These are phyloP conservation scores for Chrysoperla carnea DNA, from an alignment of 1,140 invertebrate genomes.

Conservation along the genomic window DNA sequence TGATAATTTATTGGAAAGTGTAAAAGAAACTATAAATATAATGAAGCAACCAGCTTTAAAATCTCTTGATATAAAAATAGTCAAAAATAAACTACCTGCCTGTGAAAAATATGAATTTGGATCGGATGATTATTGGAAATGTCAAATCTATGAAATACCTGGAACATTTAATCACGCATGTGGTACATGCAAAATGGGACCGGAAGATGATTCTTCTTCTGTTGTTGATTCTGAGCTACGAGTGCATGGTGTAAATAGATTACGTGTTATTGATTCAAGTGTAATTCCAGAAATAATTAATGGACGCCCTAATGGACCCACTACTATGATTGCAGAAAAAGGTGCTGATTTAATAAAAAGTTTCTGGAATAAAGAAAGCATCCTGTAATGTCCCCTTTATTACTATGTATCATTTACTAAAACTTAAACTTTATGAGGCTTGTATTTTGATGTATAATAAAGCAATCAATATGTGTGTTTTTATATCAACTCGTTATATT, in stretches of 20 bases:
- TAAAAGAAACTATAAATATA: slow-evolving; percentile 10
- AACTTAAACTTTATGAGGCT: too few relatives aligned
- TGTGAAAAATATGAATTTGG: slow-evolving; percentile 25
- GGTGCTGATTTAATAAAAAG: slow-evolving; percentile 42
- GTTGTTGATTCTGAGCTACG: slow-evolving; percentile 21
- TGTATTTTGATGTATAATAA: too few relatives aligned
- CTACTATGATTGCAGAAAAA: slow-evolving; percentile 53
- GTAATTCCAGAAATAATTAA: slow-evolving; percentile 31
- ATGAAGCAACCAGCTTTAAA: slow-evolving; percentile 3
- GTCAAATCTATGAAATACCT: slow-evolving; percentile 43
- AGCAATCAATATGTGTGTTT: too few relatives aligned
- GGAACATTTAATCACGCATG: slow-evolving; percentile 24
- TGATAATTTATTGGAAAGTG: slow-evolving; percentile 18
- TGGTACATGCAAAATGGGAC: slow-evolving; percentile 43
- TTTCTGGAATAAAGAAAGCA: slow-evolving; percentile 6
- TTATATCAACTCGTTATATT: too few relatives aligned
- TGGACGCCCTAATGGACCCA: slow-evolving; percentile 44
- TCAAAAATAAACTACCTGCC: slow-evolving; percentile 28
- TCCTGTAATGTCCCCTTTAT: too few relatives aligned
- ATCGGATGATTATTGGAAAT: slow-evolving; percentile 29
- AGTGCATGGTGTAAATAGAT: slow-evolving; percentile 18
- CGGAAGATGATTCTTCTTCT: slow-evolving; percentile 15
- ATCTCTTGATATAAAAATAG: slow-evolving; percentile 8
- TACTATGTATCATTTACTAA: too few relatives aligned
- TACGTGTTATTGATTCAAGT: slow-evolving; percentile 22